Evolutionary conservation across 2,113 vertebrate genomes (phyloP).

Genomic region (Pterophyllum scalare): DNA sequence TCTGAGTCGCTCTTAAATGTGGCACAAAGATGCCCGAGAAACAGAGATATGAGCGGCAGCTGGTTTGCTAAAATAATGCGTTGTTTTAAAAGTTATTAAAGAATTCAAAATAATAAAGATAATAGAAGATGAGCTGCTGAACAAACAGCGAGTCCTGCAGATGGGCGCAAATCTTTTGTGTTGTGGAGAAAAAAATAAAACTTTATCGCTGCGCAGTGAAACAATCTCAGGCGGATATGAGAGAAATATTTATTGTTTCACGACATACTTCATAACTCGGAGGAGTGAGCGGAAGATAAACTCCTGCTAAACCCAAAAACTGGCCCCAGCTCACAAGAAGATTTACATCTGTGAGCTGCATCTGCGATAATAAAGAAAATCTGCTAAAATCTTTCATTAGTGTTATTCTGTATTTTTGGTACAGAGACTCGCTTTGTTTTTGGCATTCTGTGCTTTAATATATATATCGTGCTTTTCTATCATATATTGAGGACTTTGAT

Average conservation of each 20-base stretch:
- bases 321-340: too few species aligned
- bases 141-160: neutral
- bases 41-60: neutral
- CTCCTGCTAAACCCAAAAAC: neutral
- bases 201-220: neutral
- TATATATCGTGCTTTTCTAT: too few species aligned
- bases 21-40: too few species aligned
- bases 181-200: neutral
- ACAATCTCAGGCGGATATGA: neutral
- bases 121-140: neutral
- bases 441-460: neutral
- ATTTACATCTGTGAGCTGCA: too few species aligned
- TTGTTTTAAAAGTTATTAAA: neutral
- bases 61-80: neutral
- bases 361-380: too few species aligned
- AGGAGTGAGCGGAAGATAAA: neutral
- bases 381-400: too few species aligned
- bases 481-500: neutral
- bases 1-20: neutral
- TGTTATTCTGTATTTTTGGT: too few species aligned
- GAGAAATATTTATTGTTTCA: accelerated
- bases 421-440: too few species aligned
- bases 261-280: neutral
- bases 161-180: neutral
- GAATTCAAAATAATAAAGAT: accelerated